Evolutionary conservation across 2,797 vertebrate species (phyloP).

Genomic region (Momotus momota): DNA sequence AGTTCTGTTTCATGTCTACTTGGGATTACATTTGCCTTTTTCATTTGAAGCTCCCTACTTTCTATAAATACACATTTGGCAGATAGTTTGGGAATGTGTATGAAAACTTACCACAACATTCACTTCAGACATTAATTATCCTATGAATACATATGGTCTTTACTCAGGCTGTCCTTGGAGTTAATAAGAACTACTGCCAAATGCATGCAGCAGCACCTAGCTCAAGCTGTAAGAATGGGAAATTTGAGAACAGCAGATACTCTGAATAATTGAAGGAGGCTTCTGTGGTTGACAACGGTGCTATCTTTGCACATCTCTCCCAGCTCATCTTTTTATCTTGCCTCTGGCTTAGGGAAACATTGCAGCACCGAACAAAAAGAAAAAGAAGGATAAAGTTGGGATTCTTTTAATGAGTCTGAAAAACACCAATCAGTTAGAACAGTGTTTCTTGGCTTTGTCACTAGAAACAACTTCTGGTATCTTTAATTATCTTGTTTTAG

Average conservation of each 20-base stretch:
- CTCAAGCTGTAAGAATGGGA: slow-evolving; percentile 50
- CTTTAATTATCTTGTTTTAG: background rate
- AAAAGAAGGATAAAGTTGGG: background rate
- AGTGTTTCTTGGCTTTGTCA: background rate
- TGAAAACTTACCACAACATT: background rate
- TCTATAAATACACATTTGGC: background rate
- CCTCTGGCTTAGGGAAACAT: background rate
- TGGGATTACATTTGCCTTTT: slow-evolving; percentile 2
- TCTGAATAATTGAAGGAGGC: slow-evolving; percentile 75
- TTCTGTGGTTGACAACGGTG: slow-evolving; percentile 42
- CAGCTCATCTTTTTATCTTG: background rate
- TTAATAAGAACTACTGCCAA: background rate
- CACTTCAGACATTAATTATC: background rate
- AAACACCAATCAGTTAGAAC: background rate
- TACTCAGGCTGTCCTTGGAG: background rate
- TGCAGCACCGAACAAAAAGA: background rate
- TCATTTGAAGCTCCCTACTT: background rate
- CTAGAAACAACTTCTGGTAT: slow-evolving; percentile 7
- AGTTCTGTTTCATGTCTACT: background rate
- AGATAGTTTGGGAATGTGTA: background rate
- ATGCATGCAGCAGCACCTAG: background rate
- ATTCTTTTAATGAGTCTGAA: background rate
- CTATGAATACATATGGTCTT: background rate
- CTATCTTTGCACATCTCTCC: slow-evolving; percentile 48
- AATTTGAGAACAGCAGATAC: slow-evolving; percentile 34